phyloP scores from a whole-genome alignment of 2,113 vertebrate species.

The Cottus gobio region DNA sequence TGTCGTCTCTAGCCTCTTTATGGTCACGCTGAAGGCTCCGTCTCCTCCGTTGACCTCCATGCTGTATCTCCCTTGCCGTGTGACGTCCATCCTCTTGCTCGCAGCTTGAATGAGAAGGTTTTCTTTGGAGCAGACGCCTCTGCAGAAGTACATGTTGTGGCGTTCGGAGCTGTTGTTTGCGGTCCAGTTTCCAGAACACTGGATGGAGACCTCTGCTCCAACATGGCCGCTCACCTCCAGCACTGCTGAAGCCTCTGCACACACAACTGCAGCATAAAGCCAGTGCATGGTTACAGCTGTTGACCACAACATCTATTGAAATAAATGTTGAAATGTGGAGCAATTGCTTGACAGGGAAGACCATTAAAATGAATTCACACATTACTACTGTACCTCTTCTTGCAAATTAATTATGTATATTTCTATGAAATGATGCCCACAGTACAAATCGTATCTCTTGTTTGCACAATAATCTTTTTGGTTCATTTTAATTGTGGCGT shows the following conservation, averaged over 20 bases:
- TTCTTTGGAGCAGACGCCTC: constrained; percentile 47
- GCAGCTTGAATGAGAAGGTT: constrained; percentile 33
- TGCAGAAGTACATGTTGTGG: constrained; percentile 64
- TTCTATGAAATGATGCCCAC: neutral
- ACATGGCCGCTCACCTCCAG: constrained; percentile 40
- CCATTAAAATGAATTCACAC: neutral
- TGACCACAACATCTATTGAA: neutral
- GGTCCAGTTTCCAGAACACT: constrained; percentile 48
- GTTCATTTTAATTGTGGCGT: neutral
- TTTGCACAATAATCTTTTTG: neutral
- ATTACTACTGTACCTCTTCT: neutral
- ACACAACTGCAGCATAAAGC: constrained; percentile 21
- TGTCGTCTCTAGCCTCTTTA: constrained; percentile 54
- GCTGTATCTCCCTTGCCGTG: constrained; percentile 50
- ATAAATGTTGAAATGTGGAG: neutral
- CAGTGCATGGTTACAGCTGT: neutral
- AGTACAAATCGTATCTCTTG: neutral
- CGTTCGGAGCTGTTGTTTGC: constrained; percentile 15
- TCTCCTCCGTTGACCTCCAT: constrained; percentile 33
- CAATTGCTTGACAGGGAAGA: neutral
- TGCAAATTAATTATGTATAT: neutral
- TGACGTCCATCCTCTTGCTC: neutral
- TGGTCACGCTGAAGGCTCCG: constrained; percentile 63
- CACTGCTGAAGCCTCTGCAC: constrained; percentile 9
- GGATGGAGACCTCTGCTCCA: constrained; percentile 63